Conservation (phyloP, 2,888 invertebrate genomes). For the Idaea biselata region DNA sequence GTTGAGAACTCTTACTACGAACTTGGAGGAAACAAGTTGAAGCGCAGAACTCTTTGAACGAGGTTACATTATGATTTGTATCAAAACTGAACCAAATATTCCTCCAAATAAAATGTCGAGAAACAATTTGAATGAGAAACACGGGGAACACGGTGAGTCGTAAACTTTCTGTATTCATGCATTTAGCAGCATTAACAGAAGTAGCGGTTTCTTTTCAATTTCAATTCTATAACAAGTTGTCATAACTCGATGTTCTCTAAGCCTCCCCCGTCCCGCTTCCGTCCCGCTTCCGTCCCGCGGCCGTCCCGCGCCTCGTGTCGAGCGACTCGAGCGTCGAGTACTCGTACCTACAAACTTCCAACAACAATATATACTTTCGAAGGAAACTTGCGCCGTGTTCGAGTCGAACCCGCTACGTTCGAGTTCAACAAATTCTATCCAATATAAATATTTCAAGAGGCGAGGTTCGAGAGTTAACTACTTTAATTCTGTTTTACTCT, state of each 20-base stretch:
- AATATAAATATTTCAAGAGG: conserved; percentile 1
- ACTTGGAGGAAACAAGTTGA: background rate
- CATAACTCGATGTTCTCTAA: background rate
- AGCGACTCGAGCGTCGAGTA: background rate
- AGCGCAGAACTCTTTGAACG: background rate
- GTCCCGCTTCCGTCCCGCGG: too few relatives aligned
- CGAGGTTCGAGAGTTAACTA: background rate
- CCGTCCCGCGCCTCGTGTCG: too few relatives aligned
- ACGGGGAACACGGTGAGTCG: conserved; percentile 14
- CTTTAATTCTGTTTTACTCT: background rate
- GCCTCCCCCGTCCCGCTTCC: background rate
- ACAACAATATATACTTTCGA: background rate
- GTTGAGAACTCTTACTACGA: background rate
- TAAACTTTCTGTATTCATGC: conserved; percentile 24
- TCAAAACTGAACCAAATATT: background rate
- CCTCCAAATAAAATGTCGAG: conserved; percentile 17
- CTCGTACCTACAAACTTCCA: background rate
- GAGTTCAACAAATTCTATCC: background rate
- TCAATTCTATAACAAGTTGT: background rate
- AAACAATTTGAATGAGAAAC: conserved; percentile 26
- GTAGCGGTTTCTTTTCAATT: background rate
- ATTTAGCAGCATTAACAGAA: conserved; percentile 21
- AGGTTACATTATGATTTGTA: background rate
- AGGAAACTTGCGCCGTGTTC: background rate
- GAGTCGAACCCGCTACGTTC: background rate